These are phyloP conservation scores for Osmerus eperlanus DNA, from an alignment of 2,113 vertebrate species.

Conservation along the genomic window DNA sequence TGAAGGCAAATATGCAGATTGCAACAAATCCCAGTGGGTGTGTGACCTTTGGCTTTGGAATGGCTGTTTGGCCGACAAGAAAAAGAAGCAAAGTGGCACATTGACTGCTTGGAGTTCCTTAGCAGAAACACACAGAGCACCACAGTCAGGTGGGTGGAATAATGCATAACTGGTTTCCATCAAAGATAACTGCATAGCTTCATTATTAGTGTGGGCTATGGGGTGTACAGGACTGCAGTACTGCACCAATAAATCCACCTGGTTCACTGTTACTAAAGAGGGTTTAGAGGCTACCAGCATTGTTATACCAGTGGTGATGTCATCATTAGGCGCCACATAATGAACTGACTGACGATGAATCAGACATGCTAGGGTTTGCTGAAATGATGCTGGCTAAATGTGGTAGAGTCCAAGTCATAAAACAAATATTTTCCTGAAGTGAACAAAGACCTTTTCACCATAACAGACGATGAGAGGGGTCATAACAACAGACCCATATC, in stretches of 20 bases:
- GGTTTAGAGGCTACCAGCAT: too few species aligned
- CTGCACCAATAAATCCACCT: too few species aligned
- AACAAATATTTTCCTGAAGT: conserved; percentile 9
- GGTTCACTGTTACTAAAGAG: too few species aligned
- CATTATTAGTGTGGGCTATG: too few species aligned
- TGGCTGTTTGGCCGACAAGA: neutral
- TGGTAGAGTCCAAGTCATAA: neutral
- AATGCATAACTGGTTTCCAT: too few species aligned
- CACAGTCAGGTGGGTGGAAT: too few species aligned
- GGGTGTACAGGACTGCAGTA: too few species aligned
- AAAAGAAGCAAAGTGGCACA: neutral
- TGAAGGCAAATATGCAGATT: neutral
- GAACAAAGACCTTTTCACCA: conserved; percentile 30
- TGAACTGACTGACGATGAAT: neutral
- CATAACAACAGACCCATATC: conserved; percentile 63
- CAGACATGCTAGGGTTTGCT: neutral
- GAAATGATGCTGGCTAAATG: neutral
- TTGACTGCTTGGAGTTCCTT: too few species aligned
- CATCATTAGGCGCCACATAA: neutral
- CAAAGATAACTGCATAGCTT: too few species aligned
- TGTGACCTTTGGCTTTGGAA: neutral
- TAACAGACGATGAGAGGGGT: conserved; percentile 74
- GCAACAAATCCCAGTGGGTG: neutral
- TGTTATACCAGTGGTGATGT: neutral
- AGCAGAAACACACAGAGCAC: too few species aligned